Base-by-base conservation (phyloP, 2,888 invertebrate species). In the Athripsodes cinereus region DNA sequence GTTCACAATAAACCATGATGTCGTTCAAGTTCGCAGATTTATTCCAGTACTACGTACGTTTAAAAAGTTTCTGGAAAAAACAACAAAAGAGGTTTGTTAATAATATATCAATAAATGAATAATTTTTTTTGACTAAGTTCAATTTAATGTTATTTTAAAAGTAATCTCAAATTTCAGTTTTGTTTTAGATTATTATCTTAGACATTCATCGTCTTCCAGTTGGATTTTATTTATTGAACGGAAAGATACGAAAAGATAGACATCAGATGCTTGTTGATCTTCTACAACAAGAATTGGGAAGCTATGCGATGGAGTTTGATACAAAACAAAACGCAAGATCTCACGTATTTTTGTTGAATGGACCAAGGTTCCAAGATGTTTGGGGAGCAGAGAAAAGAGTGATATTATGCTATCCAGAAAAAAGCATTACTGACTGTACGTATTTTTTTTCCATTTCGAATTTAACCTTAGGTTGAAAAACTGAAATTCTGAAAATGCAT, bases 171-270 rank as follows among this genome's bases (percentile, higher is more conserved):
- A 20, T 48, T 40, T 8, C 40, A 40, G 40, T 40, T 40, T 40
- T 40, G 40, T 61, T 61, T 16, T 69, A 79, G 79, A 74, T 91
- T 34, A 78, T 92, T n/a, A 83, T 93, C 61, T 71, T 93, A 49
- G 92, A 93, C 67, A 88, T 93, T 48, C 91, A 92, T 67, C 83
- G 90, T 59, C 91, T 92, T 71, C 90, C 90, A 0, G 74, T 84
- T n/a, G 85, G 85, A 2, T 84, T 86, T 64, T 76, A 78, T 64
- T 69, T 75, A 21, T 66, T 69, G 1, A 55, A 63, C 46, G 63
- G 61, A 10, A 50, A 52, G 26, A 46, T 58, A 6, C 40, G 59
- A 13, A 11, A 49, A n/a, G 47, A 57, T 2, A 63, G 75, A 18
- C 85, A 85, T 66, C 70, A 72, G 22, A 71, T 75, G 46, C 70